Base-by-base conservation (phyloP, 2,113 vertebrate species). In the Speoplatyrhinus poulsoni region DNA sequence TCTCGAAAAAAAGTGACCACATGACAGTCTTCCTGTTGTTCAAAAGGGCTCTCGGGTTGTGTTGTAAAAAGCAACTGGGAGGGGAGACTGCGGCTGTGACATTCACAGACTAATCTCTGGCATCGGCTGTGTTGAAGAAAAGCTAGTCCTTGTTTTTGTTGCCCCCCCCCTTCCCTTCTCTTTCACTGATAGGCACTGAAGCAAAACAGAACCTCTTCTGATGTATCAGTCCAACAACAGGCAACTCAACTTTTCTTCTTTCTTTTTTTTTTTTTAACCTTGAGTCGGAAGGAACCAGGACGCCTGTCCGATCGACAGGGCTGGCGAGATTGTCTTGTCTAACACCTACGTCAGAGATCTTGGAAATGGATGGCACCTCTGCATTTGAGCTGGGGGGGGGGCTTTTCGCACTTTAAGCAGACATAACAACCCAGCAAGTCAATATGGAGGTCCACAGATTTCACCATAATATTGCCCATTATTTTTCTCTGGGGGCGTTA, bases 1-100 rank as follows among this genome's bases (percentile, higher is more conserved):
- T 78, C 75, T 85, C 84, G 84, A 83, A 86, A 90, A 91, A 26
- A 26, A 26, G 86, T 89, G 82, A 85, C 89, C 89, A 89, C 89
- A 92, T 92, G 90, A 88, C 88, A 87, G 90, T 91, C 89, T 90
- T 92, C 86, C 84, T 84, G 82, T 90, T 87, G 84, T 89, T 83
- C 77, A 78, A 88, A 90, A 87, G 79, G 76, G 79, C 79, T 77
- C 26, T 60, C 55, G 85, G 83, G 81, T 88, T 83, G 79, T 82
- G 85, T 88, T 85, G 85, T 10, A 85, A 85, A 81, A 89, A 81
- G 87, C 76, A 57, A 62, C 79, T 90, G 81, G 87, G 90, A 87
- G 80, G 80, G 81, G 83, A 80, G 82, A 80, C 82, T 73, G 75
- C 84, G 71, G 81, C 82, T 82, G 69, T 88, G 87, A 89, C 89